Evolutionary conservation across 2,888 invertebrate species (phyloP).

Genomic region (Magallana nippona): DNA sequence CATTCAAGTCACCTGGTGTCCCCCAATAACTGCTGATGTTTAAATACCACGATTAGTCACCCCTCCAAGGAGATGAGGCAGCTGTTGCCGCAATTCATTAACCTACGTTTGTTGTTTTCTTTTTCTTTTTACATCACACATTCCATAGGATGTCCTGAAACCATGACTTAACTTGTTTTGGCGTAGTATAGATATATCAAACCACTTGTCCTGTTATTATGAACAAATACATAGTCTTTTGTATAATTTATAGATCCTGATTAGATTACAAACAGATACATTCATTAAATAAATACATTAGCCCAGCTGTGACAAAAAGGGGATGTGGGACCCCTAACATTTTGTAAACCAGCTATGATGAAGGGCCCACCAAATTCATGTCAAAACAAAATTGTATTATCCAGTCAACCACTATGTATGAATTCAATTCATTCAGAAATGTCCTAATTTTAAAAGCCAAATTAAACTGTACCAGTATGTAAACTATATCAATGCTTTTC

Average conservation of each 20-base stretch:
- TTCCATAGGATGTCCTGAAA: not conserved
- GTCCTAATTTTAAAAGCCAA: too few relatives aligned
- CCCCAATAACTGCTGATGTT: not conserved
- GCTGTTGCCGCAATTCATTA: slow-evolving; percentile 25
- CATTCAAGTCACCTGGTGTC: not conserved
- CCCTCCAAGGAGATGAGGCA: not conserved
- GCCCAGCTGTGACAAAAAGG: too few relatives aligned
- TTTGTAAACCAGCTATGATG: too few relatives aligned
- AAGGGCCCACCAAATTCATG: too few relatives aligned
- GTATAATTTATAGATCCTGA: slow-evolving; percentile 3
- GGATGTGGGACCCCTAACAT: too few relatives aligned
- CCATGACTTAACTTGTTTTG: not conserved
- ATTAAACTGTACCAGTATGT: too few relatives aligned
- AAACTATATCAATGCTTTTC: too few relatives aligned
- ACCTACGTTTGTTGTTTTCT: not conserved
- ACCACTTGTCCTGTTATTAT: not conserved
- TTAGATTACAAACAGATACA: not conserved
- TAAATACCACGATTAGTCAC: not conserved
- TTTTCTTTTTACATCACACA: slow-evolving; percentile 20
- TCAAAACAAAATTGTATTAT: too few relatives aligned
- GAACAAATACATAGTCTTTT: not conserved
- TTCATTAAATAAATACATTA: too few relatives aligned
- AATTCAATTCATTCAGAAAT: too few relatives aligned
- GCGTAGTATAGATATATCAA: not conserved
- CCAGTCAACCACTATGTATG: too few relatives aligned